Conservation (phyloP, 2,113 vertebrate genomes). For the Theristicus caerulescens region DNA sequence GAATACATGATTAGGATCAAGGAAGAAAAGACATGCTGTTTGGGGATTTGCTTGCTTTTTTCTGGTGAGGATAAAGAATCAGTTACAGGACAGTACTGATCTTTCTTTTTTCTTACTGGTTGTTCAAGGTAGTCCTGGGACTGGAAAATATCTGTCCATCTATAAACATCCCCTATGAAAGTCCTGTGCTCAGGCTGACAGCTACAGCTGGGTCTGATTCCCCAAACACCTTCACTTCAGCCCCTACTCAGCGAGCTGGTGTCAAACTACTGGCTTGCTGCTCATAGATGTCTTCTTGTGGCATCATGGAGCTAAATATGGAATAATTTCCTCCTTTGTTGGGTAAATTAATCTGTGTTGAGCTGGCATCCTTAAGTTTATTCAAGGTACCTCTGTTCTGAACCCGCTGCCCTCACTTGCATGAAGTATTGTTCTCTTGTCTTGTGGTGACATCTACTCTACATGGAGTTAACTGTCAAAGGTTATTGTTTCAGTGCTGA, state of each 20-base stretch:
- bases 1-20: background rate
- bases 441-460: background rate
- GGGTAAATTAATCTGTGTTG: background rate
- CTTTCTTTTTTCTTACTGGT: background rate
- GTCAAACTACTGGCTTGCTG: background rate
- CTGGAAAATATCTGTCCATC: background rate
- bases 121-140: background rate
- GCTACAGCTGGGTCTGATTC: background rate
- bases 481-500: background rate
- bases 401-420: background rate
- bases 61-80: background rate
- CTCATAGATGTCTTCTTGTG: background rate
- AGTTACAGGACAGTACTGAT: fast-evolving
- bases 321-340: background rate
- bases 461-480: background rate
- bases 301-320: background rate
- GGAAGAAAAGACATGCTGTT: background rate
- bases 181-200: background rate
- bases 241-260: fast-evolving
- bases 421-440: background rate
- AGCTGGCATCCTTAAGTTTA: background rate
- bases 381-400: background rate
- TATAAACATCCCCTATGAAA: background rate
- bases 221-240: background rate
- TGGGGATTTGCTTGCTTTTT: background rate